A percentile compares a stretch with the other conserved stretches of the same genome.
phyloP scores from a whole-genome alignment of 2,888 invertebrate genomes.

The Automeris io region DNA sequence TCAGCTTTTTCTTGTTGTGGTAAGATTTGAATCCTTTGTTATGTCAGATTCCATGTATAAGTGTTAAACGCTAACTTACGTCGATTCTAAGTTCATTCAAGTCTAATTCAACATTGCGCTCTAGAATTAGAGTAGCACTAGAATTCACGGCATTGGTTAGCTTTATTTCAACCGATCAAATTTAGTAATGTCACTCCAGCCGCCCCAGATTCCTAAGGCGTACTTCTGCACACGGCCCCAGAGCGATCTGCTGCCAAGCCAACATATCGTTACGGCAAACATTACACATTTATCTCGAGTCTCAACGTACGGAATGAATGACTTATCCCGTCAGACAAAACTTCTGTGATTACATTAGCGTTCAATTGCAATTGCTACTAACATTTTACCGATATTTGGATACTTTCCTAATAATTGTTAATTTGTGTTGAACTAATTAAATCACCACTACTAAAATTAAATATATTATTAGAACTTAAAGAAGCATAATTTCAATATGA shows the following conservation, averaged over 20 bases:
- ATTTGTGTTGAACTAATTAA: not conserved
- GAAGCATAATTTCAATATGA: not conserved
- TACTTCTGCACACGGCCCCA: constrained; percentile 73
- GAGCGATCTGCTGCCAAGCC: constrained; percentile 56
- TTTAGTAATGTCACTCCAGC: constrained; percentile 76
- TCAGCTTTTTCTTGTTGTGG: too few relatives aligned
- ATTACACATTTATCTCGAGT: constrained; percentile 52
- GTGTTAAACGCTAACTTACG: too few relatives aligned
- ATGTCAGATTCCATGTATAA: too few relatives aligned
- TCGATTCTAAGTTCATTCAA: too few relatives aligned
- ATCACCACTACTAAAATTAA: not conserved
- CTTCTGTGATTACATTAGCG: constrained; percentile 37
- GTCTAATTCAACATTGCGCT: constrained; percentile 12
- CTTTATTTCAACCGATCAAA: constrained; percentile 67
- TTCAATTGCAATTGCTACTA: constrained; percentile 18
- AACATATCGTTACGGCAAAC: constrained; percentile 46
- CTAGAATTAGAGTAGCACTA: constrained; percentile 31
- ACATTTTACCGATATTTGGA: not conserved
- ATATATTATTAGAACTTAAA: not conserved
- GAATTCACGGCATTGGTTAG: constrained; percentile 50
- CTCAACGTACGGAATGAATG: constrained; percentile 35
- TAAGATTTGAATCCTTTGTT: too few relatives aligned
- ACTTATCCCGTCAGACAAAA: constrained; percentile 47
- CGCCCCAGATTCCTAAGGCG: constrained; percentile 67
- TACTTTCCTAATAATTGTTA: not conserved